These are phyloP conservation scores for Steromphala cineraria DNA, from an alignment of 2,888 invertebrate species.

Conservation along the genomic window DNA sequence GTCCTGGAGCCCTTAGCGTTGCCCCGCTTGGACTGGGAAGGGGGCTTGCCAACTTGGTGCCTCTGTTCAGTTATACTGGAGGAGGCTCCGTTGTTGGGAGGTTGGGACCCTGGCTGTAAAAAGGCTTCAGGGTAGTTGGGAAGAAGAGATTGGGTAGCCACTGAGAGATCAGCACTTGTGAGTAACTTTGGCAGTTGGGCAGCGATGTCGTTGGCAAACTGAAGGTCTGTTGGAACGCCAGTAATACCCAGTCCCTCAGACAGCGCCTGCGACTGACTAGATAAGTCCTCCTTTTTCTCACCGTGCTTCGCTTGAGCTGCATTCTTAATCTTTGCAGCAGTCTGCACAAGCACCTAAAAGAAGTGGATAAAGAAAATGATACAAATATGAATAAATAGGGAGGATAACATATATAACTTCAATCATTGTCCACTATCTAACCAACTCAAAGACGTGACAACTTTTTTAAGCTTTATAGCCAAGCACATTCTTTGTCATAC, in stretches of 20 bases:
- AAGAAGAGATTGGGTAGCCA: slow-evolving; percentile 30
- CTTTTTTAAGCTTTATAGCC: too few relatives aligned
- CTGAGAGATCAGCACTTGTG: slow-evolving; percentile 28
- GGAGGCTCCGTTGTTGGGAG: slow-evolving; percentile 8
- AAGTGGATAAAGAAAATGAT: neutral
- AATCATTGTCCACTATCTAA: too few relatives aligned
- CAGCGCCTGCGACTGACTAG: slow-evolving; percentile 14
- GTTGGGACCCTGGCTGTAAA: slow-evolving; percentile 14
- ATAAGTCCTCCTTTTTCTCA: neutral
- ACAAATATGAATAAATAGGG: neutral
- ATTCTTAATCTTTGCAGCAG: slow-evolving; percentile 18
- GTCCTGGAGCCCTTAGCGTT: slow-evolving; percentile 20
- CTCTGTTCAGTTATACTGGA: slow-evolving; percentile 19
- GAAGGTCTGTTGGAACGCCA: slow-evolving; percentile 6
- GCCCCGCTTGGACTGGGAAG: slow-evolving; percentile 20
- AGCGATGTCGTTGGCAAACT: slow-evolving; percentile 28
- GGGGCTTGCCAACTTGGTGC: slow-evolving; percentile 6
- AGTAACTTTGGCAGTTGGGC: slow-evolving; percentile 37
- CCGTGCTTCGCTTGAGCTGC: slow-evolving; percentile 9
- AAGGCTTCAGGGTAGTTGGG: slow-evolving; percentile 27
- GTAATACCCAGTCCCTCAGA: neutral
- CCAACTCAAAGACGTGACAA: too few relatives aligned
- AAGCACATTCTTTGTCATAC: too few relatives aligned
- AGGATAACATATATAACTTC: neutral
- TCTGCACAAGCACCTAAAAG: slow-evolving; percentile 7